Evolutionary conservation across 2,113 vertebrate genomes (phyloP).

Genomic region (Callithrix jacchus): DNA sequence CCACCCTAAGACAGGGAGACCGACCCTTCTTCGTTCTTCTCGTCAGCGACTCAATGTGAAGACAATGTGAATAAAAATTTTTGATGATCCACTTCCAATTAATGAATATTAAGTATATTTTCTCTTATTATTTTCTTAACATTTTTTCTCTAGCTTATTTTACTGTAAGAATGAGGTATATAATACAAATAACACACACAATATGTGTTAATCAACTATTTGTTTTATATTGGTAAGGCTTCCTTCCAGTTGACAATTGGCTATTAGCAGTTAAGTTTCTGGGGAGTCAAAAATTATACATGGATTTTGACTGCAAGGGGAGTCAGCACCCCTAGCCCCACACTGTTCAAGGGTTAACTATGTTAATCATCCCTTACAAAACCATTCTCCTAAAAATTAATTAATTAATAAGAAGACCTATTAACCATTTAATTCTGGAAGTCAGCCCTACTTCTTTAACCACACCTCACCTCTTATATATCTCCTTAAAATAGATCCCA

Average conservation of each 20-base stretch:
- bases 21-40: not conserved
- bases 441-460: not conserved
- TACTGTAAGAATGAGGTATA: not conserved
- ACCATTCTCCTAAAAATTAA: not conserved
- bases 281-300: not conserved
- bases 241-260: not conserved
- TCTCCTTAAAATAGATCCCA: not conserved
- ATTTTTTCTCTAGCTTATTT: not conserved
- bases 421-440: not conserved
- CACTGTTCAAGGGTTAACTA: not conserved
- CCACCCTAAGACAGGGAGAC: not conserved
- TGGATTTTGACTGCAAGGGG: not conserved
- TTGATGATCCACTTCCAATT: not conserved
- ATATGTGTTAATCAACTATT: not conserved
- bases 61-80: not conserved
- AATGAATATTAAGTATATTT: not conserved
- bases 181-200: not conserved
- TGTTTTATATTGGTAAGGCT: not conserved
- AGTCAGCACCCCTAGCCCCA: not conserved
- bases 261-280: not conserved
- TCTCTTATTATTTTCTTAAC: not conserved
- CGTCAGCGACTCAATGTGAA: not conserved
- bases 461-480: not conserved
- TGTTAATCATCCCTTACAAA: not conserved
- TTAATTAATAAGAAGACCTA: not conserved